phyloP scores from a whole-genome alignment of 2,888 invertebrate species.

The Tillus elongatus region DNA sequence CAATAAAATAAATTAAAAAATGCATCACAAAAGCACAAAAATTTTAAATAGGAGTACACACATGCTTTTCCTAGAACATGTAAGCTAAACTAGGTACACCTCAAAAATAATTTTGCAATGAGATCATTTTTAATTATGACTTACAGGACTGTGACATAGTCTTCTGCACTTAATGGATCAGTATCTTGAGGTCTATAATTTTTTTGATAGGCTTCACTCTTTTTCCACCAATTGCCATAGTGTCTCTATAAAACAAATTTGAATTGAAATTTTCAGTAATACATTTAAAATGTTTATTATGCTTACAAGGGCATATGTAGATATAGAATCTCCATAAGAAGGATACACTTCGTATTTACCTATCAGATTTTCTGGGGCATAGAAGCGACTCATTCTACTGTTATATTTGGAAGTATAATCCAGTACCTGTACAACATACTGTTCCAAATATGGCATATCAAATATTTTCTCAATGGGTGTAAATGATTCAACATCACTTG shows the following conservation, averaged over 20 bases:
- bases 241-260: constrained; percentile 53
- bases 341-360: constrained; percentile 81
- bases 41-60: no score
- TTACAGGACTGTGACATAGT: constrained; percentile 62
- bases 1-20: no score
- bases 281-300: constrained; percentile 8
- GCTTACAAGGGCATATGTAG: constrained; percentile 79
- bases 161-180: constrained; percentile 58
- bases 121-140: no score
- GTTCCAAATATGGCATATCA: constrained; percentile 52
- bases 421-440: constrained; percentile 68
- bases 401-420: constrained; percentile 89
- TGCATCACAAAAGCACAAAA: no score
- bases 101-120: no score
- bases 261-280: constrained; percentile 8
- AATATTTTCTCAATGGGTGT: no score
- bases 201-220: constrained; percentile 59
- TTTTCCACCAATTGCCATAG: constrained; percentile 84
- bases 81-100: not conserved
- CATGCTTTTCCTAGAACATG: no score
- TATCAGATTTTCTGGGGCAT: constrained; percentile 77
- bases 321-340: constrained; percentile 83
- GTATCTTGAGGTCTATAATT: constrained; percentile 69
- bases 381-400: constrained; percentile 76
- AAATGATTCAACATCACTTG: no score